These are phyloP conservation scores for Hemitrygon akajei DNA, from an alignment of 2,797 vertebrate genomes.

Conservation along the genomic window DNA sequence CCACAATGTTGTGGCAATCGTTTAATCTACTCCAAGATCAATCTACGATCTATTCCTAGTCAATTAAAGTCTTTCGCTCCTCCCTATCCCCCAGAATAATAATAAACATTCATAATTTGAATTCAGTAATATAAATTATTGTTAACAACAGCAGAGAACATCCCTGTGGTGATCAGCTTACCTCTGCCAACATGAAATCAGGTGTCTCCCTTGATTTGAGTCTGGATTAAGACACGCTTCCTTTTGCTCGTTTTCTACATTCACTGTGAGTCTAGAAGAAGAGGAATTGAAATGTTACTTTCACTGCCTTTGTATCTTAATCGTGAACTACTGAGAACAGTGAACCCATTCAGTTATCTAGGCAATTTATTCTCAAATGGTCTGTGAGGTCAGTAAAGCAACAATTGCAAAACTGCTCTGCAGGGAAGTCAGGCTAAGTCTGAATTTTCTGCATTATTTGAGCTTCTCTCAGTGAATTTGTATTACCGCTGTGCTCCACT, in stretches of 20 bases:
- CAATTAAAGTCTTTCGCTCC: too few relatives aligned
- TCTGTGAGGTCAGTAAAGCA: not conserved
- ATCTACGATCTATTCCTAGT: not conserved
- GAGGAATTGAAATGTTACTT: not conserved
- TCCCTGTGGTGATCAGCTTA: slow-evolving; percentile 30
- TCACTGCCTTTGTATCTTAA: not conserved
- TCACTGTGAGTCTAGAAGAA: slow-evolving; percentile 5
- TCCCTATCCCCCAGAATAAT: too few relatives aligned
- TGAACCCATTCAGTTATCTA: not conserved
- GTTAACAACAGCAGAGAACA: not conserved
- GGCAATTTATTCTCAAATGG: not conserved
- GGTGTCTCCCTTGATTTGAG: slow-evolving; percentile 40
- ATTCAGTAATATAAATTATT: not conserved
- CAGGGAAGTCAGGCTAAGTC: too few relatives aligned
- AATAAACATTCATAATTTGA: not conserved
- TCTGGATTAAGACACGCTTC: slow-evolving; percentile 42
- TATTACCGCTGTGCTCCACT: too few relatives aligned
- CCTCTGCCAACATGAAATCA: slow-evolving; percentile 46
- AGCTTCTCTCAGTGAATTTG: not conserved
- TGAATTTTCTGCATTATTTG: not conserved
- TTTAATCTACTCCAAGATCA: too few relatives aligned
- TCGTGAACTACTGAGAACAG: not conserved
- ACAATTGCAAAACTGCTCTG: not conserved
- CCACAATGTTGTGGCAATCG: too few relatives aligned
- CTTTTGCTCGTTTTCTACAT: too few relatives aligned